Evolutionary conservation across 1,140 invertebrate genomes (phyloP).

Genomic region (Drosophila pachea): DNA sequence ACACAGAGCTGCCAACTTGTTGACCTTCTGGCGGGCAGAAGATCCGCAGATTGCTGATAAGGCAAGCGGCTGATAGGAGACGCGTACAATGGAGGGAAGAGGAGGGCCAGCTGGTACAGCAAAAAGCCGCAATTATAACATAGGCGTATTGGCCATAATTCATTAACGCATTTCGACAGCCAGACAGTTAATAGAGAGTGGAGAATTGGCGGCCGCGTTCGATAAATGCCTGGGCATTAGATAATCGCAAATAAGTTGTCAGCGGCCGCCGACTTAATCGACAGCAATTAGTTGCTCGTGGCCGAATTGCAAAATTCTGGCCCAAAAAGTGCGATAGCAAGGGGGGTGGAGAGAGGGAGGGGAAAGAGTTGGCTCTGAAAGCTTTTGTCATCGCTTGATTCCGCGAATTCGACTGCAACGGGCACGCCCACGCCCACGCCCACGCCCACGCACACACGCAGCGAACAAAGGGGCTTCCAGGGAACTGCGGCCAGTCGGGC

Average conservation of each 20-base stretch:
- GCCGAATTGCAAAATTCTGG: slow-evolving; percentile 41
- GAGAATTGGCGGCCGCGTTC: slow-evolving; percentile 42
- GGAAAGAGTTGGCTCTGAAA: slow-evolving; percentile 57
- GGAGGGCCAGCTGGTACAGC: neutral
- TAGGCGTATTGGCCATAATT: slow-evolving; percentile 40
- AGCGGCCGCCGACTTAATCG: slow-evolving; percentile 54
- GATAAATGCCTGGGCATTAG: slow-evolving; percentile 48
- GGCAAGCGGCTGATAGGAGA: too few species aligned
- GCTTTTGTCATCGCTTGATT: slow-evolving; percentile 70
- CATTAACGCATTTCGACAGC: slow-evolving; percentile 53
- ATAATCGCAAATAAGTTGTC: slow-evolving; percentile 72
- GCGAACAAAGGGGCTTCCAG: slow-evolving; percentile 53
- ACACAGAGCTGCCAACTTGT: slow-evolving; percentile 1
- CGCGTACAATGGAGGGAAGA: neutral
- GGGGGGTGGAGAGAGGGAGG: neutral
- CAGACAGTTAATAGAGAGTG: slow-evolving; percentile 17
- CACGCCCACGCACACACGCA: slow-evolving; percentile 1
- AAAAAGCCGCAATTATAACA: neutral
- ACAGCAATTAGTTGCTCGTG: slow-evolving; percentile 69
- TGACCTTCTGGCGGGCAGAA: neutral
- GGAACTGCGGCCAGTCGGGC: slow-evolving; percentile 38
- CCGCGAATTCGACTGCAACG: slow-evolving; percentile 43
- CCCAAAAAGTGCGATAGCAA: slow-evolving; percentile 50
- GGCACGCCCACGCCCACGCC: neutral
- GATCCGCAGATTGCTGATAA: neutral